These are phyloP conservation scores for Coendou prehensilis DNA, from an alignment of 2,797 vertebrate genomes.

Conservation along the genomic window DNA sequence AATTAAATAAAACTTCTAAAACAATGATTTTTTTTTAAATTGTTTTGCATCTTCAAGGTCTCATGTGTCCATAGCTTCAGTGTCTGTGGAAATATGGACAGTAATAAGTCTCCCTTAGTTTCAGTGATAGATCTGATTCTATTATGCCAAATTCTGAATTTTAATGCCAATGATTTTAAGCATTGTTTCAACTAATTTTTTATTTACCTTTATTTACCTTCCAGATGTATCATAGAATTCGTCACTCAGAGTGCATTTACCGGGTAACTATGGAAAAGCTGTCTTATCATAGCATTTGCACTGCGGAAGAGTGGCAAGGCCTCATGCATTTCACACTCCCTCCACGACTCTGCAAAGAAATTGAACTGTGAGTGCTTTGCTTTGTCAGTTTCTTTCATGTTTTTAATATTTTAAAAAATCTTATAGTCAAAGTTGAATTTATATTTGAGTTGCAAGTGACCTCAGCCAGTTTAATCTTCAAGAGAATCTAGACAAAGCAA, in stretches of 20 bases:
- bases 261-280: slow-evolving; percentile 99
- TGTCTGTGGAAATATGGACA: rapidly evolving
- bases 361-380: slow-evolving; percentile 90
- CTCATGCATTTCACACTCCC: slow-evolving; percentile 95
- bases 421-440: background rate
- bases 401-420: background rate
- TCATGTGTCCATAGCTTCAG: rapidly evolving
- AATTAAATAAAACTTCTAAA: background rate
- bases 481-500: background rate
- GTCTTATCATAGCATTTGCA: slow-evolving; percentile 99
- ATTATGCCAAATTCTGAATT: background rate
- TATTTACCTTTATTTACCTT: slow-evolving; percentile 46
- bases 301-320: slow-evolving; percentile 97
- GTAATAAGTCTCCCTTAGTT: rapidly evolving
- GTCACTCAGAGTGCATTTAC: slow-evolving; percentile 99
- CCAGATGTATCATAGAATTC: slow-evolving; percentile 99
- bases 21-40: background rate
- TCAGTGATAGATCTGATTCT: background rate
- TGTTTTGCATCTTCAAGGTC: background rate
- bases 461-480: background rate
- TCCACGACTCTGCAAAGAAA: slow-evolving; percentile 95
- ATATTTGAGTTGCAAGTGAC: background rate
- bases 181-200: background rate
- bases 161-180: background rate
- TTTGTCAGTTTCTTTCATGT: background rate